These are phyloP conservation scores for Pentamera pediparva DNA, from an alignment of 53 echinoderm and acorn worm genomes.

Conservation along the genomic window DNA sequence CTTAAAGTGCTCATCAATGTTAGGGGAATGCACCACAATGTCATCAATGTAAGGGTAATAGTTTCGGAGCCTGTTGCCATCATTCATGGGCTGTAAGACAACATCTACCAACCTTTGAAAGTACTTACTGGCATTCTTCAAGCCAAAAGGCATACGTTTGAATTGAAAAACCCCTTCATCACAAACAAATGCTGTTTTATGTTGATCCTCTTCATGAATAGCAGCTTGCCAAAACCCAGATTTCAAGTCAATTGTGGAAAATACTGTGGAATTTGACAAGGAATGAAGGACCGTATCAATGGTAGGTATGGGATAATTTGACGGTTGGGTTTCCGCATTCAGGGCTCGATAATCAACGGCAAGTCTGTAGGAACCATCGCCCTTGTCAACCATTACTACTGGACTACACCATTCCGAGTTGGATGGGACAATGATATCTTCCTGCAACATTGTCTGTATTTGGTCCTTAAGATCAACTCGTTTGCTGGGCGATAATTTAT, in stretches of 20 bases:
- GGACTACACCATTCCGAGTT: slow-evolving; percentile 18
- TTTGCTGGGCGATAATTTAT: slow-evolving; percentile 1
- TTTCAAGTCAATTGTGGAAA: too few species aligned
- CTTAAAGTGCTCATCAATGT: slow-evolving; percentile 11
- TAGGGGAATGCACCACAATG: slow-evolving; percentile 33
- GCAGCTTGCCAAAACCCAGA: too few species aligned
- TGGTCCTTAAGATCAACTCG: neutral
- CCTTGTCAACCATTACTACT: slow-evolving; percentile 14
- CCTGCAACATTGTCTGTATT: slow-evolving; percentile 3
- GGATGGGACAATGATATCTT: neutral
- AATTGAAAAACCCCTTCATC: too few species aligned
- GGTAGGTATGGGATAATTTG: too few species aligned
- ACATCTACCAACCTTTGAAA: neutral
- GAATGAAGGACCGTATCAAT: too few species aligned
- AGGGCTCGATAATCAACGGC: slow-evolving; percentile 1
- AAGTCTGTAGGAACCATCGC: slow-evolving; percentile 8
- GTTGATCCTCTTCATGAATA: too few species aligned
- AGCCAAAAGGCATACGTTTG: neutral
- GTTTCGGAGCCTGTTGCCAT: neutral
- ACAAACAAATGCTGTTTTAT: too few species aligned
- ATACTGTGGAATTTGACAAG: too few species aligned
- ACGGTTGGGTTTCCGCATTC: slow-evolving; percentile 4
- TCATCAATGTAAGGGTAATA: slow-evolving; percentile 22
- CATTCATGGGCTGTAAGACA: slow-evolving; percentile 7
- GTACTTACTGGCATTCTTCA: slow-evolving; percentile 21